Conservation (phyloP, 2,888 invertebrate genomes). For the Pyrochroa serraticornis region DNA sequence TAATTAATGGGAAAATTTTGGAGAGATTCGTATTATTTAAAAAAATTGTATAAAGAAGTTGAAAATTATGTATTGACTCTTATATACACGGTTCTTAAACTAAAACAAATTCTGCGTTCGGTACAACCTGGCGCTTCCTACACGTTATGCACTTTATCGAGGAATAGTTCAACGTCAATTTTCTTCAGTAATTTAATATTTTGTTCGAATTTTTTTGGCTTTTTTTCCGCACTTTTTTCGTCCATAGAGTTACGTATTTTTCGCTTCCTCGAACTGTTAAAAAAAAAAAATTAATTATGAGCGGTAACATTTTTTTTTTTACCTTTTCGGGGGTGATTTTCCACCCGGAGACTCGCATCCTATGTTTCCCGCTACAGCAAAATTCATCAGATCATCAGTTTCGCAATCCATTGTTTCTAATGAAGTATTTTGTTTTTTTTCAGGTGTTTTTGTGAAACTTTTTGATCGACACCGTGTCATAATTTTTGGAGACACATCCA, state of each 20-base stretch:
- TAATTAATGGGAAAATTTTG: too few relatives aligned
- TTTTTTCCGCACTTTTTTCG: conserved; percentile 9
- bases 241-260: conserved; percentile 5
- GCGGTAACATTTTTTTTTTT: background rate
- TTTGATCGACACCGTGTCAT: background rate
- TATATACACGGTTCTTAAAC: too few relatives aligned
- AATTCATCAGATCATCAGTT: conserved; percentile 19
- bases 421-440: background rate
- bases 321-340: conserved; percentile 7
- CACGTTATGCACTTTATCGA: conserved; percentile 8
- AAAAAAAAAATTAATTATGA: background rate
- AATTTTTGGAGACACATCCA: background rate
- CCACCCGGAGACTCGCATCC: conserved; percentile 2
- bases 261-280: conserved; percentile 12
- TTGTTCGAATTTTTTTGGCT: conserved; percentile 8
- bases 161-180: conserved; percentile 21
- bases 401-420: background rate
- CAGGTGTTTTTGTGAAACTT: background rate
- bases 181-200: conserved; percentile 15
- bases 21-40: too few relatives aligned
- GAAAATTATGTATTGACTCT: too few relatives aligned
- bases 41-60: too few relatives aligned
- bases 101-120: too few relatives aligned
- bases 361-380: background rate
- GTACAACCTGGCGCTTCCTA: too few relatives aligned